Base-by-base conservation (phyloP, 2,888 invertebrate genomes). In the Clostera curtula region DNA sequence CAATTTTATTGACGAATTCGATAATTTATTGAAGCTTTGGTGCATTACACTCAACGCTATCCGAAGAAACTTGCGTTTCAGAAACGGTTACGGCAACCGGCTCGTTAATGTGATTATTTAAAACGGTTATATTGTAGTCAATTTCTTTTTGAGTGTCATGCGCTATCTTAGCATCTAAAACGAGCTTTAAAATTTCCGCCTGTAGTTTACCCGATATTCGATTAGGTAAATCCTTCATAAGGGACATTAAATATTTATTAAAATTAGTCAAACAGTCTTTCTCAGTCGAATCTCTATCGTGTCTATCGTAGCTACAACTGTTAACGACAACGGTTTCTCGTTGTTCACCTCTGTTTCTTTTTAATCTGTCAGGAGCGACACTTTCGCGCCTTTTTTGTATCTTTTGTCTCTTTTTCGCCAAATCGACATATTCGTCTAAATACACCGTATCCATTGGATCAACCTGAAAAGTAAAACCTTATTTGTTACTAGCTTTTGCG, bases 221-320 rank as follows among this genome's bases (percentile, higher is more conserved):
- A 18, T 47, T 51, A 0, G 69, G 69, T 3, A 69, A 9, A n/a
- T 59, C 52, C 31, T 46, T 53, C 7, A 69, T 25, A 20, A 69
- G 24, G 0, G 63, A 55, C 0, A 43, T 45, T 1, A 66, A 10
- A 11, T 69, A 69, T 26, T 46, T 49, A 0, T 57, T 62, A 12
- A 69, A 69, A 9, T 50, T 33, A 11, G 64, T 56, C 3, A 63
- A 8, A 2, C 44, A 49, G 4, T 52, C 51, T 16, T 30, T 21
- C 11, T 25, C 31, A 17, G n/a, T n/a, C n/a, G 27, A 31, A 3
- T 24, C 8, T 2, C 22, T 29, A 7, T 1, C 21, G 4, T n/a
- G n/a, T n/a, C n/a, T n/a, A n/a, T n/a, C n/a, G n/a, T n/a, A n/a
- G n/a, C n/a, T n/a, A n/a, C n/a, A n/a, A n/a, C n/a, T n/a, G n/a